Evolutionary conservation across 2,888 invertebrate species (phyloP).

Genomic region (Acanthosoma haemorrhoidale): DNA sequence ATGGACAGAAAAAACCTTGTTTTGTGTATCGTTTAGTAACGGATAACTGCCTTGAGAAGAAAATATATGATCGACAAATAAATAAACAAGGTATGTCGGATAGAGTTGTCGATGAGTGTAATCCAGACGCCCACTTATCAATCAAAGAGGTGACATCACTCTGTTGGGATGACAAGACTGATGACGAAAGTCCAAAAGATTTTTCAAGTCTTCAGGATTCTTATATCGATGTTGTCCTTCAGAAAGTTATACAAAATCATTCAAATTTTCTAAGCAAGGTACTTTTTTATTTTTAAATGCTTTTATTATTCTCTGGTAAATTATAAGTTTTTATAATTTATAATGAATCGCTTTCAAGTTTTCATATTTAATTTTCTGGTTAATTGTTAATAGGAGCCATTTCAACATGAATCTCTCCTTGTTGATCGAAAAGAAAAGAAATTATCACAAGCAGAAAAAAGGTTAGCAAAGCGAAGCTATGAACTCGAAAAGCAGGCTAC

Average conservation of each 20-base stretch:
- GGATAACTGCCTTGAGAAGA: conserved; percentile 94
- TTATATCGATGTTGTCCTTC: conserved; percentile 76
- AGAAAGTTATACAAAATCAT: conserved; percentile 54
- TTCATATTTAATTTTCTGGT: not conserved
- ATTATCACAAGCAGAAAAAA: conserved; percentile 86
- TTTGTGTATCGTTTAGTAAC: conserved; percentile 95
- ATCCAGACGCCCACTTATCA: conserved; percentile 88
- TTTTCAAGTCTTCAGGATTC: conserved; percentile 64
- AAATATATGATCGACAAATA: conserved; percentile 96
- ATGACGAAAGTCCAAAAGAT: conserved; percentile 50
- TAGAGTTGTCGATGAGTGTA: conserved; percentile 95
- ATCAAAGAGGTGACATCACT: conserved; percentile 79
- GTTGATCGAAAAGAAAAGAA: conserved; percentile 93
- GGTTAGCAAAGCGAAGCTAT: conserved; percentile 86
- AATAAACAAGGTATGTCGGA: conserved; percentile 98
- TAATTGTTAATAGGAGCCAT: conserved; percentile 59
- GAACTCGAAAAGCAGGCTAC: conserved; percentile 86
- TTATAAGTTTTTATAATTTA: not conserved
- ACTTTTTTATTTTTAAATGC: conserved; percentile 30
- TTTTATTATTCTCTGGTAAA: not conserved
- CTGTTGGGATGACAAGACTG: conserved; percentile 79
- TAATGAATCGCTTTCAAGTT: conserved; percentile 8
- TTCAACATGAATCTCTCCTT: conserved; percentile 90
- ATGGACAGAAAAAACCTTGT: conserved; percentile 90
- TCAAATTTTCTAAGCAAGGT: conserved; percentile 52